phyloP scores from a whole-genome alignment of 2,797 vertebrate genomes.

The Salmo trutta region DNA sequence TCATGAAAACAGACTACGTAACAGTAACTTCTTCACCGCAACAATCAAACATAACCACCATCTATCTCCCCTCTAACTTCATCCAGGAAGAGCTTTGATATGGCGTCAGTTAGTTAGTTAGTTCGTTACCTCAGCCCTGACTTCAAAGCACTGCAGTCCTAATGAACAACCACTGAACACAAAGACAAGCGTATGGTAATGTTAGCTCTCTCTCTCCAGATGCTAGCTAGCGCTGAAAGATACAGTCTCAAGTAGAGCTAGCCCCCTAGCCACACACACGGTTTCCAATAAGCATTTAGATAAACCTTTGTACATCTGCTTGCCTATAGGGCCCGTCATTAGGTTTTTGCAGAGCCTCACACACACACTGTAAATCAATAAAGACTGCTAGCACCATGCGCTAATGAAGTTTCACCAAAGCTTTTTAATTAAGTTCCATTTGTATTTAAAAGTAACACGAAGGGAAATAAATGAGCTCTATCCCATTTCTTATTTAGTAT shows the following conservation, averaged over 20 bases:
- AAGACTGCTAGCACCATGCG: too few relatives aligned
- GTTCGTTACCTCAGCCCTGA: conserved; percentile 23
- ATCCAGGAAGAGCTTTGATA: conserved; percentile 20
- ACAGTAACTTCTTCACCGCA: conserved; percentile 22
- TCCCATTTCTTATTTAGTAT: conserved; percentile 66
- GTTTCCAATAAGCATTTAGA: conserved; percentile 76
- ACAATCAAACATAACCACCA: conserved; percentile 36
- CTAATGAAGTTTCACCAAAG: conserved; percentile 76
- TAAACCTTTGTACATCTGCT: conserved; percentile 80
- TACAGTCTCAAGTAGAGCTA: conserved; percentile 51
- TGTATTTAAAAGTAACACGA: conserved; percentile 79
- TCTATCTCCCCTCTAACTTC: conserved; percentile 18
- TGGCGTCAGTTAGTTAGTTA: conserved; percentile 57
- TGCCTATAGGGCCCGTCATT: conserved; percentile 72
- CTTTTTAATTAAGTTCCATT: conserved; percentile 79
- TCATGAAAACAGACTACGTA: not conserved
- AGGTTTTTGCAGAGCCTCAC: too few relatives aligned
- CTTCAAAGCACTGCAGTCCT: conserved; percentile 76
- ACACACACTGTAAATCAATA: too few relatives aligned
- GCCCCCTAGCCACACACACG: conserved; percentile 61
- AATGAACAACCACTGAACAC: conserved; percentile 72
- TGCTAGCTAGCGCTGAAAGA: conserved; percentile 59
- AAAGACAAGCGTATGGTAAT: conserved; percentile 80
- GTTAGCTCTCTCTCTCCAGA: conserved; percentile 53
- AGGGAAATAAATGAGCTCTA: conserved; percentile 62